phyloP scores from a whole-genome alignment of 1,140 invertebrate genomes.

The Bombus pyrosoma region DNA sequence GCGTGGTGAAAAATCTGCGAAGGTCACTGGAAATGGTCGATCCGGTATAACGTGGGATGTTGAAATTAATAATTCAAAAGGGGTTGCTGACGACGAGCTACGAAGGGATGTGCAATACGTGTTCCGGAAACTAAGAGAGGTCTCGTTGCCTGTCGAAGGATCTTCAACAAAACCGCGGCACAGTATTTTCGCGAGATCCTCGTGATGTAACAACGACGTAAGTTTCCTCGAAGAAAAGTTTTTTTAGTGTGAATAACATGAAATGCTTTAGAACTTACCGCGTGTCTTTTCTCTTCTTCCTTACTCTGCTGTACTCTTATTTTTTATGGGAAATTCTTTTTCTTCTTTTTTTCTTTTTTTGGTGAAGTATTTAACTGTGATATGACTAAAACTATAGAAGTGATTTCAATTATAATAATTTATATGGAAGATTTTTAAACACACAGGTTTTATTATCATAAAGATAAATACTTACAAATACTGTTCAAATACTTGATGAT shows the following conservation, averaged over 20 bases:
- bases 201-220: background rate
- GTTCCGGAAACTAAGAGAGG: background rate
- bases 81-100: background rate
- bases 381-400: no score
- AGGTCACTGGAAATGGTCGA: background rate
- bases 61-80: slow-evolving; percentile 19
- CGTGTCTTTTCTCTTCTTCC: background rate
- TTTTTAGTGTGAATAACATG: background rate
- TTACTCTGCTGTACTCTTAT: no score
- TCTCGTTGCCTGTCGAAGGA: background rate
- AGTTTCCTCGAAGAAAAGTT: background rate
- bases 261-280: background rate
- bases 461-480: no score
- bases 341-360: background rate
- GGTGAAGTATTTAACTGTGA: no score
- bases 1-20: background rate
- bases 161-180: background rate
- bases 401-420: no score
- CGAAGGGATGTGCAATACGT: slow-evolving; percentile 20
- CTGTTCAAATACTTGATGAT: background rate
- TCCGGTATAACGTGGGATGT: no score
- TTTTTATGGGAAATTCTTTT: background rate
- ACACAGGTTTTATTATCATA: no score
- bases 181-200: background rate
- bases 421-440: no score